Conservation (phyloP, 1,140 invertebrate species). For the Orius laevigatus region DNA sequence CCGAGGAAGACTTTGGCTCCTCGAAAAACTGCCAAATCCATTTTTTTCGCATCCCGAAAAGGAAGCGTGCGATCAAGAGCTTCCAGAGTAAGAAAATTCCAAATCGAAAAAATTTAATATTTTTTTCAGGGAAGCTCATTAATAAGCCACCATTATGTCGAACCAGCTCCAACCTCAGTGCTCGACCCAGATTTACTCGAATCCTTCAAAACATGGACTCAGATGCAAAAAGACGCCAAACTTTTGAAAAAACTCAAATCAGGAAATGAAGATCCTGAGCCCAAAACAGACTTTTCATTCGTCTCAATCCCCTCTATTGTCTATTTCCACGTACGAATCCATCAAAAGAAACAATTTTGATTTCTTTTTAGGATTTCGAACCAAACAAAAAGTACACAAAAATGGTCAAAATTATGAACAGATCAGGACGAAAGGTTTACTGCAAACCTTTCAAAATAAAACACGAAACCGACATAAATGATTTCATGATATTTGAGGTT, state of each 20-base stretch:
- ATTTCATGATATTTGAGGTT: background rate
- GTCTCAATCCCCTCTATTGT: background rate
- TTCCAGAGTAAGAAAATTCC: too few species aligned
- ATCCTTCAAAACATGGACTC: background rate
- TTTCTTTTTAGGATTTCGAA: conserved; percentile 3
- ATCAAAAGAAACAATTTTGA: background rate
- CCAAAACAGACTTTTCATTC: background rate
- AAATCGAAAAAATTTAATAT: too few species aligned
- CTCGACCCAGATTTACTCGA: conserved; percentile 2
- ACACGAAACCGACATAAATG: background rate
- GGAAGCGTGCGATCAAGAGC: too few species aligned
- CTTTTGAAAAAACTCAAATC: background rate
- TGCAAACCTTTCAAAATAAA: background rate
- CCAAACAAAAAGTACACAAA: conserved; percentile 1
- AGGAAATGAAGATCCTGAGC: background rate
- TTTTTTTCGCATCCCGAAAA: too few species aligned
- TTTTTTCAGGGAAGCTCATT: too few species aligned
- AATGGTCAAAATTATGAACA: conserved; percentile 1
- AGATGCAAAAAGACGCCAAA: background rate
- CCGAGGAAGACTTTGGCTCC: too few species aligned
- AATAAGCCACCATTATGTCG: background rate
- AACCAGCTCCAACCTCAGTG: background rate
- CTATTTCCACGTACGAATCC: background rate
- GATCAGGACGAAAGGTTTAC: background rate
- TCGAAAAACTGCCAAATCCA: too few species aligned